These are phyloP conservation scores for Chouioia cunea DNA, from an alignment of 2,888 invertebrate species.

Conservation along the genomic window DNA sequence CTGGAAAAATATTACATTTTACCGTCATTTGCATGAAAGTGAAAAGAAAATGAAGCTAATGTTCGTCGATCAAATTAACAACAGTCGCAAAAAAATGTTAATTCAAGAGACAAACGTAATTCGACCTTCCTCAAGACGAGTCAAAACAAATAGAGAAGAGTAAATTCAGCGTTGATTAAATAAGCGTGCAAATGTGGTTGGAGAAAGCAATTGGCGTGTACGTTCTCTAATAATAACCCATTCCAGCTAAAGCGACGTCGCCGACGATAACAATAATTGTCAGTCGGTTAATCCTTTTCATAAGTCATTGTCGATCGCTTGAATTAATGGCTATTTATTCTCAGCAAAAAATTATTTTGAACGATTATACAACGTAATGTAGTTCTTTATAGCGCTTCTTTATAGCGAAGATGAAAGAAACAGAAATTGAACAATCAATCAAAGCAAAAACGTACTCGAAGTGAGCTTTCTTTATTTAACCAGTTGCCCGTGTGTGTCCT, in stretches of 20 bases:
- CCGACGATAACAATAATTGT: slow-evolving; percentile 3
- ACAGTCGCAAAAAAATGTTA: too few relatives aligned
- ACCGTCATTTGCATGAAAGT: too few relatives aligned
- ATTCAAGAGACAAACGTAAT: background rate
- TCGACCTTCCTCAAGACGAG: background rate
- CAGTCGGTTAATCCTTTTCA: background rate
- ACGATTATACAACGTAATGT: background rate
- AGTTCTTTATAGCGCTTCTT: background rate
- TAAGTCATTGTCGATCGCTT: background rate
- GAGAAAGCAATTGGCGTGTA: slow-evolving; percentile 4
- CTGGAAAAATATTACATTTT: too few relatives aligned
- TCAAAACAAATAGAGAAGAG: background rate
- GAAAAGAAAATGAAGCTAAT: too few relatives aligned
- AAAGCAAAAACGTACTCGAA: too few relatives aligned
- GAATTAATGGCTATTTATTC: too few relatives aligned
- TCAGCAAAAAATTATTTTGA: too few relatives aligned
- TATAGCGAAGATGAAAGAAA: background rate
- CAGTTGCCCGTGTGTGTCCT: too few relatives aligned
- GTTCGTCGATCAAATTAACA: too few relatives aligned
- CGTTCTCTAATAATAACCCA: background rate
- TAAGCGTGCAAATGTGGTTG: background rate
- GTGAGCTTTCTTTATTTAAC: too few relatives aligned
- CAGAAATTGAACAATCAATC: too few relatives aligned
- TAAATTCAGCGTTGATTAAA: background rate
- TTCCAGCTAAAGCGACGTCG: background rate